Percentiles rank a stretch among this genome's conserved stretches.
Conservation (phyloP, 2,113 vertebrate species). For the Toxostoma redivivum region DNA sequence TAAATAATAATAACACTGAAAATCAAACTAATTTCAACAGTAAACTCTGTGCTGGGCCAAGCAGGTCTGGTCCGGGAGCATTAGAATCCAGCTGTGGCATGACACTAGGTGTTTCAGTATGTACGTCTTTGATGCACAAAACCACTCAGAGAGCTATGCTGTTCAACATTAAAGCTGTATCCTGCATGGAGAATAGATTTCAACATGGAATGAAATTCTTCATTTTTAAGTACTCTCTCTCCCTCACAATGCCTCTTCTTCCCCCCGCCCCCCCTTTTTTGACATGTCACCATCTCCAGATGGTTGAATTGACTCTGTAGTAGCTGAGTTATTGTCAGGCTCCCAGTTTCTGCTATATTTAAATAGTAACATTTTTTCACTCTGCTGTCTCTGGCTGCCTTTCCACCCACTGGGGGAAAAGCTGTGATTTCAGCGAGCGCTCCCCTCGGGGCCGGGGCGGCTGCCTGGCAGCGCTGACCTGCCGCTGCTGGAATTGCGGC, state of each 20-base stretch:
- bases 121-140: not conserved
- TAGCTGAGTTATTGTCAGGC: constrained; percentile 17
- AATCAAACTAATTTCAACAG: not conserved
- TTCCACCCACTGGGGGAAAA: not conserved
- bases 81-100: not conserved
- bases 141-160: not conserved
- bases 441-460: not conserved
- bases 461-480: not conserved
- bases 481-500: not conserved
- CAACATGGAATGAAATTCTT: constrained; percentile 14
- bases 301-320: constrained; percentile 24
- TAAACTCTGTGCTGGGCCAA: not conserved
- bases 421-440: not conserved
- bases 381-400: not conserved
- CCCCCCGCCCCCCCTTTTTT: not conserved
- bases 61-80: not conserved
- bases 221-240: not conserved
- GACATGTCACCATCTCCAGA: constrained; percentile 23
- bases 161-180: not conserved
- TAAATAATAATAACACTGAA: not conserved
- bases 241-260: not conserved
- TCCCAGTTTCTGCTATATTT: not conserved
- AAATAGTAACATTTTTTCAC: not conserved
- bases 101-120: not conserved
- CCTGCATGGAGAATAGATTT: not conserved